phyloP scores from a whole-genome alignment of 2,888 invertebrate genomes.

The Eremobia ochroleuca region DNA sequence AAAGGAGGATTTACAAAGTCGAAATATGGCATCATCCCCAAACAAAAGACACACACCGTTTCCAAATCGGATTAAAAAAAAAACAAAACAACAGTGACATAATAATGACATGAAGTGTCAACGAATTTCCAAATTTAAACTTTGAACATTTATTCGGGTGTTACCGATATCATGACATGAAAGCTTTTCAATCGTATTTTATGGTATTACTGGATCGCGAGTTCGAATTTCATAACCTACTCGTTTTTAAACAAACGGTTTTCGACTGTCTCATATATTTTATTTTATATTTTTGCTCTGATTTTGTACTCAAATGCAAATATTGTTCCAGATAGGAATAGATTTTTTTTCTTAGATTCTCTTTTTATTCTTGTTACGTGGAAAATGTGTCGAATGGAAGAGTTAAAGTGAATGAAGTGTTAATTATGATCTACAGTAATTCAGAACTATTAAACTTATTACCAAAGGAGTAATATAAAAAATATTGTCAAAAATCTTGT shows the following conservation, averaged over 20 bases:
- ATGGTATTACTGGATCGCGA: constrained; percentile 59
- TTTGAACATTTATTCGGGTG: constrained; percentile 66
- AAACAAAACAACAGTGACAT: constrained; percentile 38
- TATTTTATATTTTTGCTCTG: constrained; percentile 43
- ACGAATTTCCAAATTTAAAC: constrained; percentile 77
- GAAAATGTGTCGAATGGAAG: background rate
- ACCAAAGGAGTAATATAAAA: too few species aligned
- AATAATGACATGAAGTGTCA: constrained; percentile 61
- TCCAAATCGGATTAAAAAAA: constrained; percentile 16
- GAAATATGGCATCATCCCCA: background rate
- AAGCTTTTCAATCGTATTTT: constrained; percentile 56
- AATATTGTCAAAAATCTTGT: background rate
- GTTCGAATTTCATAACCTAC: constrained; percentile 55
- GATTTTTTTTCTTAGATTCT: background rate
- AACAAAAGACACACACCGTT: background rate
- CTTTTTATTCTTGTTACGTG: background rate
- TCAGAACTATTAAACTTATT: background rate
- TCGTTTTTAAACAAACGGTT: constrained; percentile 43
- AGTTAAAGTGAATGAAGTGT: background rate
- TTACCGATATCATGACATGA: constrained; percentile 60
- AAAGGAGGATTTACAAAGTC: background rate
- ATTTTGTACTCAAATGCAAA: constrained; percentile 33
- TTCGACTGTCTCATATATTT: constrained; percentile 49
- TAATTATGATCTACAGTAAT: background rate
- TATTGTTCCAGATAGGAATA: constrained; percentile 27